Evolutionary conservation across 2,113 vertebrate species (phyloP).

Genomic region (Helogale parvula): DNA sequence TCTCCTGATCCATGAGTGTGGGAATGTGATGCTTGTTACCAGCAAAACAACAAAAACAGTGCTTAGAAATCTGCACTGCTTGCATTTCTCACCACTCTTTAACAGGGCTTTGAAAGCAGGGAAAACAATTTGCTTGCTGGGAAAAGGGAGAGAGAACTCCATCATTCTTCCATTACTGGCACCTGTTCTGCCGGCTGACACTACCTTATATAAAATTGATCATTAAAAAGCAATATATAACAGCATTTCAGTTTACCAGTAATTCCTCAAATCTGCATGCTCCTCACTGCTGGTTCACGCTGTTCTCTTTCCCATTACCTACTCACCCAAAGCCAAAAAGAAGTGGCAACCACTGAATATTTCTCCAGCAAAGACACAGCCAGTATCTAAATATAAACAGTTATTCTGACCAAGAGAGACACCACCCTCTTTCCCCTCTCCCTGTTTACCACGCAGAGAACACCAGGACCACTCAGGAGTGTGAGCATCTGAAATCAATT

Average conservation of each 20-base stretch:
- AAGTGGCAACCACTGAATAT: background rate
- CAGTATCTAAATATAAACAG: background rate
- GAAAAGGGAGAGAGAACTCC: background rate
- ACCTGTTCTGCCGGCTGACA: slow-evolving; percentile 53
- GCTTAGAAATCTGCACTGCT: background rate
- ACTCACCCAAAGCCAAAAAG: background rate
- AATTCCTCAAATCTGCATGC: background rate
- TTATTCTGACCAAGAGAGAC: background rate
- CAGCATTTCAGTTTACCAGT: background rate
- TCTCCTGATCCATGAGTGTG: background rate
- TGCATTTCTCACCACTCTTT: background rate
- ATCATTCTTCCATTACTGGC: background rate
- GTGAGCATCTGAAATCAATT: slow-evolving; percentile 16
- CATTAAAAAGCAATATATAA: background rate
- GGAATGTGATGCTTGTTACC: background rate
- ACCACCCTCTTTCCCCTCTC: slow-evolving; percentile 7
- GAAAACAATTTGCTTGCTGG: slow-evolving; percentile 1
- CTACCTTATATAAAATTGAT: background rate
- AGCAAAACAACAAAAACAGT: background rate
- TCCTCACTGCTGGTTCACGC: background rate
- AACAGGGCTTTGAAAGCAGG: background rate
- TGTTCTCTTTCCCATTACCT: background rate
- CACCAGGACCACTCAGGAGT: background rate
- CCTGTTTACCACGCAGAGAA: background rate
- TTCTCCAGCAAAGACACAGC: slow-evolving; percentile 3